Evolutionary conservation across 1,140 invertebrate genomes (phyloP).

Genomic region (Saxidomus purpurata): DNA sequence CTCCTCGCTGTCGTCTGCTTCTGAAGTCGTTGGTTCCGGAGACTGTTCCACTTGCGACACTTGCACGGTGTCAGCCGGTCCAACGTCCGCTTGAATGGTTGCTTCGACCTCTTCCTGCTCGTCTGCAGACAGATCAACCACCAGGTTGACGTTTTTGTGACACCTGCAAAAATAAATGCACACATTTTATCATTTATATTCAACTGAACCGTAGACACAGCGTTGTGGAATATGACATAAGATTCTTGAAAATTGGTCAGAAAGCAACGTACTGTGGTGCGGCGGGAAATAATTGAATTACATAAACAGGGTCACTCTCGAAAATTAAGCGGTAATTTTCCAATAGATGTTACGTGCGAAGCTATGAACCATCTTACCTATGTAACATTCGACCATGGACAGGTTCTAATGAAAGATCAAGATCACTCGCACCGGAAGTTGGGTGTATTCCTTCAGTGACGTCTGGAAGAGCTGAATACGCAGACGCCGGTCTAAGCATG

Average conservation of each 20-base stretch:
- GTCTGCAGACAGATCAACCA: not conserved
- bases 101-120: not conserved
- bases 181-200: not conserved
- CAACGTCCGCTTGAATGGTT: not conserved
- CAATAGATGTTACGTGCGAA: too few relatives aligned
- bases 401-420: constrained; percentile 10
- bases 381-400: constrained; percentile 26
- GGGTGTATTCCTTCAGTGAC: not conserved
- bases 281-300: too few relatives aligned
- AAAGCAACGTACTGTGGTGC: too few relatives aligned
- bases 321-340: too few relatives aligned
- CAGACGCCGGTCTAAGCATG: constrained; percentile 42
- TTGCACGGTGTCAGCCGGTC: not conserved
- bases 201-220: too few relatives aligned
- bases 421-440: not conserved
- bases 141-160: not conserved
- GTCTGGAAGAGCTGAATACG: constrained; percentile 37
- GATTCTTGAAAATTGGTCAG: too few relatives aligned
- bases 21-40: not conserved
- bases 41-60: not conserved
- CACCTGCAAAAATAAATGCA: not conserved
- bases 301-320: too few relatives aligned
- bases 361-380: not conserved
- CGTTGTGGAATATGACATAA: too few relatives aligned
- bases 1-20: not conserved